Percentiles rank a stretch among this genome's conserved stretches.
These are phyloP conservation scores for Stylophora pistillata DNA, from an alignment of 64 coral and sea anemone species.

Conservation along the genomic window DNA sequence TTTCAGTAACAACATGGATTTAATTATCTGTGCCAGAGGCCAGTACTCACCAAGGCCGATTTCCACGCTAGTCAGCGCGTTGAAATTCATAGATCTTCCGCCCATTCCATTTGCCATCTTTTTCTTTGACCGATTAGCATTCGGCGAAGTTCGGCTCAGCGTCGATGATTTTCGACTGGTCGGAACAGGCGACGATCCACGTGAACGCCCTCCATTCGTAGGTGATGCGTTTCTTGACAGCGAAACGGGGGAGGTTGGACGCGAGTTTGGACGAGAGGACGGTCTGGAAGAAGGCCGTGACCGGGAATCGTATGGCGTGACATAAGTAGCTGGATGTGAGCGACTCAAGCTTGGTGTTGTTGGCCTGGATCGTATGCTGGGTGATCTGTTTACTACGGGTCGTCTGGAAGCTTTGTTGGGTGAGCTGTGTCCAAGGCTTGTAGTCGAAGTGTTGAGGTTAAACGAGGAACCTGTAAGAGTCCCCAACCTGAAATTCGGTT, in stretches of 20 bases:
- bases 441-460: conserved; percentile 24
- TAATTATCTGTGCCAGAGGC: not conserved
- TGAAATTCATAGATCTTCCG: conserved; percentile 2
- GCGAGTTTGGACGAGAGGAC: conserved; percentile 60
- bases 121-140: conserved; percentile 22
- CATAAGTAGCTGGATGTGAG: conserved; percentile 78
- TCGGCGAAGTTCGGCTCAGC: conserved; percentile 17
- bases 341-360: conserved; percentile 83
- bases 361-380: conserved; percentile 67
- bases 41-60: not conserved
- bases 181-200: conserved; percentile 44
- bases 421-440: not conserved
- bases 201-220: conserved; percentile 28
- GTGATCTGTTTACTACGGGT: conserved; percentile 27
- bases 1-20: too few species aligned
- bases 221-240: conserved; percentile 75
- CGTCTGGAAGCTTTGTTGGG: not conserved
- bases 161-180: conserved; percentile 34
- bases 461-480: conserved; percentile 29
- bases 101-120: conserved; percentile 30
- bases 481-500: conserved; percentile 34
- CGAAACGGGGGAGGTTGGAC: conserved; percentile 69
- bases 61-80: not conserved
- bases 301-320: conserved; percentile 66
- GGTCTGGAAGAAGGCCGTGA: conserved; percentile 83